These are phyloP conservation scores for Larimichthys crocea DNA, from an alignment of 2,113 vertebrate genomes.

Conservation along the genomic window DNA sequence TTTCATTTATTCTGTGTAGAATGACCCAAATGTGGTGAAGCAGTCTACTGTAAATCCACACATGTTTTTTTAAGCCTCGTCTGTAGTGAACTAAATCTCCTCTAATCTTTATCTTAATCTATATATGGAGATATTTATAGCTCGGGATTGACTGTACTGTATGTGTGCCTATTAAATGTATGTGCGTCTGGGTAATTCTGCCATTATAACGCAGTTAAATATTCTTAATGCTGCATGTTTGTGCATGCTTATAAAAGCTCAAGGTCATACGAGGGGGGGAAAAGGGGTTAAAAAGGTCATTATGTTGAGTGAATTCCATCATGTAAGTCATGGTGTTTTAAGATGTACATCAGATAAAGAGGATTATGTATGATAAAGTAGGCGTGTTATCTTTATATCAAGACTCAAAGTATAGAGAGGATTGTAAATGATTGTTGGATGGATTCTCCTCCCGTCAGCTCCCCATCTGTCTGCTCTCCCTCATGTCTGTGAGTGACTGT, in stretches of 20 bases:
- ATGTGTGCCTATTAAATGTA: not conserved
- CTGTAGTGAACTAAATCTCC: constrained; percentile 48
- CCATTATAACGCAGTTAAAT: not conserved
- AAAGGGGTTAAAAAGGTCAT: not conserved
- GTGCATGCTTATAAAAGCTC: not conserved
- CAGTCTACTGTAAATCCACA: constrained; percentile 46
- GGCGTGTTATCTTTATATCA: constrained; percentile 8
- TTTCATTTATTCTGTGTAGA: constrained; percentile 13
- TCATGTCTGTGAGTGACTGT: constrained; percentile 2
- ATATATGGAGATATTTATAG: constrained; percentile 53
- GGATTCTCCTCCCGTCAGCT: constrained; percentile 14
- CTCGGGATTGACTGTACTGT: not conserved
- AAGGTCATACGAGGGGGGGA: not conserved
- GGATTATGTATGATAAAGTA: constrained; percentile 10
- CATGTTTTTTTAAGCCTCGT: constrained; percentile 28
- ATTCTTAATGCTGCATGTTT: not conserved
- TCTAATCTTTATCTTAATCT: constrained; percentile 69
- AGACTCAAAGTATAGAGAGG: constrained; percentile 7
- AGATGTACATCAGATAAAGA: constrained; percentile 22
- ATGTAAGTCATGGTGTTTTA: not conserved
- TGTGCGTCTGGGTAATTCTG: not conserved
- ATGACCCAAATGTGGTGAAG: constrained; percentile 28
- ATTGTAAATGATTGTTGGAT: constrained; percentile 32
- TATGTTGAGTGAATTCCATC: not conserved
- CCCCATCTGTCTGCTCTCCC: constrained; percentile 52